phyloP scores from a whole-genome alignment of 2,888 invertebrate species.

The Pammene aurita region DNA sequence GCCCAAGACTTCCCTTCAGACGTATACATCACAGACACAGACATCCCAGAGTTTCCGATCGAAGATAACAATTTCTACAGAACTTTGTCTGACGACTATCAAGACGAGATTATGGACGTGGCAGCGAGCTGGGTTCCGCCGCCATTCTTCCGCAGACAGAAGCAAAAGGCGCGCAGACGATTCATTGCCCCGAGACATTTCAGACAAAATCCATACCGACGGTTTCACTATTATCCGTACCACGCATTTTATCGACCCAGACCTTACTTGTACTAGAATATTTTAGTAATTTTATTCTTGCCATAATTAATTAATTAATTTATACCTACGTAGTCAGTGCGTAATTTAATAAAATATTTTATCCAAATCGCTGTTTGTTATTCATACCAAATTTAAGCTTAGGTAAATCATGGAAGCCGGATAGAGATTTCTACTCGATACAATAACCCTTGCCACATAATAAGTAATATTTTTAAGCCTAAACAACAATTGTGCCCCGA shows the following conservation, averaged over 20 bases:
- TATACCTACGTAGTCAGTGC: slow-evolving; percentile 5
- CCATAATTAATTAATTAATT: slow-evolving; percentile 44
- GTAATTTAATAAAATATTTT: slow-evolving; percentile 18
- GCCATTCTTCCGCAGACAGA: slow-evolving; percentile 58
- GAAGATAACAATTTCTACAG: slow-evolving; percentile 49
- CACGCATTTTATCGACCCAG: slow-evolving; percentile 66
- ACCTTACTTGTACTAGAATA: slow-evolving; percentile 69
- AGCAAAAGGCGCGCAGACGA: slow-evolving; percentile 54
- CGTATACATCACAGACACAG: slow-evolving; percentile 29
- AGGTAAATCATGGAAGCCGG: too few relatives aligned
- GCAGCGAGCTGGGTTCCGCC: slow-evolving; percentile 70
- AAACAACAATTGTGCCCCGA: too few relatives aligned
- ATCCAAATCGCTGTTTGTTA: not conserved
- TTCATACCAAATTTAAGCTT: too few relatives aligned
- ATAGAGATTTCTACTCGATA: too few relatives aligned
- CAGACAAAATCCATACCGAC: slow-evolving; percentile 60
- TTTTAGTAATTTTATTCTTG: slow-evolving; percentile 35
- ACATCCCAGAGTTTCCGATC: slow-evolving; percentile 44
- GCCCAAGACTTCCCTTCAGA: slow-evolving; percentile 36
- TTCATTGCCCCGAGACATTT: slow-evolving; percentile 62
- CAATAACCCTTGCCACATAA: too few relatives aligned
- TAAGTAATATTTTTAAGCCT: too few relatives aligned
- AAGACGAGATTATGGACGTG: slow-evolving; percentile 72
- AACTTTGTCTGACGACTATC: slow-evolving; percentile 54
- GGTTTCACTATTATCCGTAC: slow-evolving; percentile 61